phyloP scores from a whole-genome alignment of 2,113 vertebrate genomes.

The Hymenochirus boettgeri region DNA sequence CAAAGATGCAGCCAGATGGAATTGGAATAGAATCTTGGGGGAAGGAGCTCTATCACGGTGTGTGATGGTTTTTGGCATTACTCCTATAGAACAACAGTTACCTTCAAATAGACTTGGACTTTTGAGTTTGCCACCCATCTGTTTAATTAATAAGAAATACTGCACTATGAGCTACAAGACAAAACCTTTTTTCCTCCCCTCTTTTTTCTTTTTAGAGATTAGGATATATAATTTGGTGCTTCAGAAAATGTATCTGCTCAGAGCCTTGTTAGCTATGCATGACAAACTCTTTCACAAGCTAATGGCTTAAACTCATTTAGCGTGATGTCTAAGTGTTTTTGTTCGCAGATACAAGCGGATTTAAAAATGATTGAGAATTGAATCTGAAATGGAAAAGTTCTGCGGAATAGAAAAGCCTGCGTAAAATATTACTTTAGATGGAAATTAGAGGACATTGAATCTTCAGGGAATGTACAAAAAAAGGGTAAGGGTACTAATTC shows the following conservation, averaged over 20 bases:
- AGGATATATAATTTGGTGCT: background rate
- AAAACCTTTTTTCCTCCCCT: background rate
- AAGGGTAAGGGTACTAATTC: too few relatives aligned
- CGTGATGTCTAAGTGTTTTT: background rate
- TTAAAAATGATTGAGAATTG: background rate
- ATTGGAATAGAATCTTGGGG: background rate
- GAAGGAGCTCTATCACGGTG: background rate
- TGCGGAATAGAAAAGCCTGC: background rate
- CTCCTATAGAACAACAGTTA: too few relatives aligned
- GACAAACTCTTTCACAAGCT: background rate
- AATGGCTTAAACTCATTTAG: background rate
- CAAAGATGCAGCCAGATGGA: background rate
- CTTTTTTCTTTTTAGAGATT: background rate
- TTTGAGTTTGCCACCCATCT: background rate
- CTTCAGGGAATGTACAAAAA: background rate
- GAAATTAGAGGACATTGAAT: background rate
- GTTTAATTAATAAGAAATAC: background rate
- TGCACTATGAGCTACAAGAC: background rate
- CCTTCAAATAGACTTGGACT: too few relatives aligned
- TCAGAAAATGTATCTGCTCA: background rate
- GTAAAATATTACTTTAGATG: background rate
- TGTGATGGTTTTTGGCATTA: too few relatives aligned
- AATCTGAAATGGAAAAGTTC: background rate
- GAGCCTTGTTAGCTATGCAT: constrained; percentile 3
- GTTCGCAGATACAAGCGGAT: background rate